Evolutionary conservation across 1,140 invertebrate species (phyloP).

Genomic region (Diuraphis noxia): DNA sequence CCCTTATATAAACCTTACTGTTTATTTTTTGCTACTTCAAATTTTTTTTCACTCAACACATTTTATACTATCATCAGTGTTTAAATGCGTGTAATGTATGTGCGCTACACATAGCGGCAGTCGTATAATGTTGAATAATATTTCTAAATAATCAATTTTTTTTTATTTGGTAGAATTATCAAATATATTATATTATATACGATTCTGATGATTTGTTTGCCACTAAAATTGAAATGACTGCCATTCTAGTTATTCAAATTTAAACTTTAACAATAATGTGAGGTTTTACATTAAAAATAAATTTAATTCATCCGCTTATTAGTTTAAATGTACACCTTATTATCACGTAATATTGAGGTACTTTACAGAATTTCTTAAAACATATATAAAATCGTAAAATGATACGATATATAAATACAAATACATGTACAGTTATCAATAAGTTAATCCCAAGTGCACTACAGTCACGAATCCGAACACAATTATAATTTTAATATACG

Average conservation of each 20-base stretch:
- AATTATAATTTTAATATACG: background rate
- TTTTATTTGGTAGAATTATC: background rate
- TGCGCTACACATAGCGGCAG: background rate
- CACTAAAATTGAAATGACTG: background rate
- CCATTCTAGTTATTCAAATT: background rate
- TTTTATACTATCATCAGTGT: background rate
- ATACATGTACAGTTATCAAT: background rate
- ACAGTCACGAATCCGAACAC: background rate
- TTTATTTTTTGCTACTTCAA: constrained; percentile 1
- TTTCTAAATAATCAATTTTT: background rate
- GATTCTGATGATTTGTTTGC: background rate
- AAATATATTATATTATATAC: too few relatives aligned
- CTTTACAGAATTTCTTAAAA: background rate
- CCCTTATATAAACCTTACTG: background rate
- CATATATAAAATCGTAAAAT: background rate
- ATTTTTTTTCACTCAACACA: background rate
- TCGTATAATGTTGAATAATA: background rate
- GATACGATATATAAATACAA: background rate
- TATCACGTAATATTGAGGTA: background rate
- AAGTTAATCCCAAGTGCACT: background rate
- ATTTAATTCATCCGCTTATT: background rate
- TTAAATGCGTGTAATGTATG: background rate
- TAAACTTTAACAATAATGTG: background rate
- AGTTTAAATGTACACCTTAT: background rate
- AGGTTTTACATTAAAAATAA: background rate